phyloP scores from a whole-genome alignment of 2,113 vertebrate genomes.

The Channa argus region DNA sequence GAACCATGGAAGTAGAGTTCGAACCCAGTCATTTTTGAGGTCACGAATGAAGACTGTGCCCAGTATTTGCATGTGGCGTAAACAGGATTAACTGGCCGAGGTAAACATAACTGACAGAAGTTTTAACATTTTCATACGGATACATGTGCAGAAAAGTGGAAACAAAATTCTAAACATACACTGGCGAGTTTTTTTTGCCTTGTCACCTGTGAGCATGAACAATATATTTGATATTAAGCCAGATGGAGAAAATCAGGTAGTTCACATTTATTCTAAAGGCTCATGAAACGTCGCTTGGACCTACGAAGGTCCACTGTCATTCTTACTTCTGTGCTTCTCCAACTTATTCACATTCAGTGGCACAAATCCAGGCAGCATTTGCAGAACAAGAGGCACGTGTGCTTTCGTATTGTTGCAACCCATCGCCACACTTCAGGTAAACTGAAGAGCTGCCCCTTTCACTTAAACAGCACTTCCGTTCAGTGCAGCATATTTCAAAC shows the following conservation, averaged over 20 bases:
- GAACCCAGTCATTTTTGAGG: too few relatives aligned
- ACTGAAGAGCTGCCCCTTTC: background rate
- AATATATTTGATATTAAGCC: background rate
- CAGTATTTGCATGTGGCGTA: slow-evolving; percentile 9
- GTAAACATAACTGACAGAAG: slow-evolving; percentile 36
- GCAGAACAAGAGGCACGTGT: background rate
- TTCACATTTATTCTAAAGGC: background rate
- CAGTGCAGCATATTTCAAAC: slow-evolving; percentile 34
- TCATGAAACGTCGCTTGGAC: background rate
- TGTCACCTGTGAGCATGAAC: background rate
- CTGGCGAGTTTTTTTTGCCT: too few relatives aligned
- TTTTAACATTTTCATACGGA: background rate
- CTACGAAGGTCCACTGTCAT: background rate
- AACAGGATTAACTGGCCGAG: slow-evolving; percentile 36
- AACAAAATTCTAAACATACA: background rate
- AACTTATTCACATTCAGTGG: slow-evolving; percentile 1
- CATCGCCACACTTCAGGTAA: background rate
- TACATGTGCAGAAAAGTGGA: slow-evolving; percentile 14
- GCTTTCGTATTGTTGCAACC: background rate
- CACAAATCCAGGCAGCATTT: background rate
- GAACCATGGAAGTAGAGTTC: slow-evolving; percentile 1
- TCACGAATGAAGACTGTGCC: too few relatives aligned
- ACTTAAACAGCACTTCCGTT: slow-evolving; percentile 56
- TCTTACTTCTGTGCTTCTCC: background rate
- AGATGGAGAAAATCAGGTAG: background rate